Evolutionary conservation across 2,113 vertebrate genomes (phyloP).

Genomic region (Calyptomena viridis): DNA sequence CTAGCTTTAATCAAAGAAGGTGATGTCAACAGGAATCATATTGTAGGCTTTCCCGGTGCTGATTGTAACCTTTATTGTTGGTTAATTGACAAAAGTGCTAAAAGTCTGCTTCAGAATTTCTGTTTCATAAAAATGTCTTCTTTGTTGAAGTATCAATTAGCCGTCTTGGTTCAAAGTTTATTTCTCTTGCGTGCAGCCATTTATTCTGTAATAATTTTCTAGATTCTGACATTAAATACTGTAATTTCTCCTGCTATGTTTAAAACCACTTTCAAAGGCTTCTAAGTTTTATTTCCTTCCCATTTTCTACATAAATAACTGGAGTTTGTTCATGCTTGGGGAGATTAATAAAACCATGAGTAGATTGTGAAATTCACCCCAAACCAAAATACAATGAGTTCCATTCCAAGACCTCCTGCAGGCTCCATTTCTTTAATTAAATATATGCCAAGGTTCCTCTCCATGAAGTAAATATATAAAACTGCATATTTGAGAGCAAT

Average conservation of each 20-base stretch:
- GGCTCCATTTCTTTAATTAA: conserved; percentile 55
- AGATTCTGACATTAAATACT: conserved; percentile 49
- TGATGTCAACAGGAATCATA: conserved; percentile 5
- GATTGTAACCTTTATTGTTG: conserved; percentile 31
- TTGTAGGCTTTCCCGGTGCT: neutral
- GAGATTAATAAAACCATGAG: conserved; percentile 51
- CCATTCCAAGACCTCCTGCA: conserved; percentile 55
- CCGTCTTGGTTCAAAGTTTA: conserved; percentile 43
- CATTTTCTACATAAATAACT: conserved; percentile 47
- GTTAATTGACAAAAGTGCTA: conserved; percentile 51
- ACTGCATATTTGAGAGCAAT: conserved; percentile 54
- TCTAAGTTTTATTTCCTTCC: conserved; percentile 53
- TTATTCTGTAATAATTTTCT: conserved; percentile 55
- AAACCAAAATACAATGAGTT: conserved; percentile 55
- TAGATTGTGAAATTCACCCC: conserved; percentile 55
- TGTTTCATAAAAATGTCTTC: conserved; percentile 47
- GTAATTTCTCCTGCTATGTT: conserved; percentile 54
- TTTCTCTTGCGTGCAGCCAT: conserved; percentile 15
- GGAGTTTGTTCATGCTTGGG: conserved; percentile 39
- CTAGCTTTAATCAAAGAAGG: conserved; percentile 17
- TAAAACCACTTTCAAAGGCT: conserved; percentile 45
- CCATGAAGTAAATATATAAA: conserved; percentile 52
- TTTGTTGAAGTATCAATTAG: conserved; percentile 62
- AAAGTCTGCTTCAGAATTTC: conserved; percentile 45
- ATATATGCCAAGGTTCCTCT: conserved; percentile 40